Evolutionary conservation across 2,797 vertebrate species (phyloP), one percentile per base, ranked within the genome.

Genomic region (Geotrypetes seraphini): DNA sequence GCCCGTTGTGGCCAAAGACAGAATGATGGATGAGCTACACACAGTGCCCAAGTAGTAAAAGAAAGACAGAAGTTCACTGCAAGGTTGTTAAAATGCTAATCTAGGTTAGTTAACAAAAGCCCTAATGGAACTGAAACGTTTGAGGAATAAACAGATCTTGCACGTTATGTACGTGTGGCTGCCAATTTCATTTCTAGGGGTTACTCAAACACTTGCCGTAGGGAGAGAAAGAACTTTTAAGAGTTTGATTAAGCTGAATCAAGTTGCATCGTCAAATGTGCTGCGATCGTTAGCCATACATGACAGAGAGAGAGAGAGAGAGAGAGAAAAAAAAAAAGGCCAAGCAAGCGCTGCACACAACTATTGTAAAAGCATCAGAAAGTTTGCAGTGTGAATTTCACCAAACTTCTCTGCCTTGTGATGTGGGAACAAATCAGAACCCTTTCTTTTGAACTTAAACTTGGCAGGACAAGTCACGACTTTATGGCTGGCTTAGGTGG

Each of bases 81-180:
- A 42, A 67, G 70, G 74, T 73, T 80, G 75, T 83, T 84, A 85
- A 86, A 86, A 86, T 86, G 84, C 77, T 82, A 83, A 83, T 84
- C 61, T 53, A 60, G 39, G 53, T 57, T 64, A 63, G 60, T 76
- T 71, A 75, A 84, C 77, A 83, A 80, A 76, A 71, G 73, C 47
- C 2, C 13, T 47, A 56, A 2, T 56, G 73, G 63, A 69, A 3
- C 49, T 53, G 47, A 55, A 65, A 69, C 71, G 37, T 63, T 67
- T 47, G 31, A 52, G 60, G 64, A 66, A 50, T 45, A 39, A 64
- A 53, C 34, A 46, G 26, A 42, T 23, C 46, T 73, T 60, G 18
- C 43, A 46, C 16, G 33, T 29, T 51, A 42, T 42, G 37, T 53
- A 20, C 10, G 36, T 30, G 36, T 39, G 14, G 26, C 28, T 20